Percentiles rank a stretch among this genome's conserved stretches.
Conservation (phyloP, 2,888 invertebrate species). For the Tipula vernalis region DNA sequence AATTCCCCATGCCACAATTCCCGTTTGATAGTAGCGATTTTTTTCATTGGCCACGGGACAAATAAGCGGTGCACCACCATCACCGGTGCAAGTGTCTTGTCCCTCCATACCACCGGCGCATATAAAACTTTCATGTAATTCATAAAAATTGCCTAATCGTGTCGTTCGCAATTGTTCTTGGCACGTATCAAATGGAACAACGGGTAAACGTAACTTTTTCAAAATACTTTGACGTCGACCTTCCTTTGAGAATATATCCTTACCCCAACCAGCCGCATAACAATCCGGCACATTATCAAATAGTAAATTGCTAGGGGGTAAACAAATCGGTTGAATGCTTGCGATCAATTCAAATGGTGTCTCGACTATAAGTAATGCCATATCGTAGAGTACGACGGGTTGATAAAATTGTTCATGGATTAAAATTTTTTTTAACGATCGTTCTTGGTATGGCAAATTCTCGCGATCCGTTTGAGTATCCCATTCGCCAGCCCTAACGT, state of each 20-base stretch:
- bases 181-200: slow-evolving; percentile 42
- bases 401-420: slow-evolving; percentile 51
- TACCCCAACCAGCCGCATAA: slow-evolving; percentile 32
- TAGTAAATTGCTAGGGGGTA: slow-evolving; percentile 40
- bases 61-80: slow-evolving; percentile 68
- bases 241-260: slow-evolving; percentile 30
- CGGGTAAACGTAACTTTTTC: slow-evolving; percentile 58
- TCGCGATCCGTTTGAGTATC: slow-evolving; percentile 63
- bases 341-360: slow-evolving; percentile 45
- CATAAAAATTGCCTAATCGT: slow-evolving; percentile 52
- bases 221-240: slow-evolving; percentile 49
- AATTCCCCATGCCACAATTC: slow-evolving; percentile 74
- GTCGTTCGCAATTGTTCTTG: slow-evolving; percentile 45
- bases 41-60: slow-evolving; percentile 46
- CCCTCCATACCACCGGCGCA: slow-evolving; percentile 66
- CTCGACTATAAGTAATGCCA: slow-evolving; percentile 54
- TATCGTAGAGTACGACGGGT: slow-evolving; percentile 56
- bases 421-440: slow-evolving; percentile 42
- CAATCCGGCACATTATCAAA: slow-evolving; percentile 28
- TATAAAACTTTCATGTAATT: slow-evolving; percentile 53
- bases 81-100: slow-evolving; percentile 63
- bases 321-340: slow-evolving; percentile 58
- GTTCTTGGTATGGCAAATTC: slow-evolving; percentile 55
- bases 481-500: slow-evolving; percentile 67
- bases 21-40: slow-evolving; percentile 31